A percentile compares a stretch with the other conserved stretches of the same genome.
These are phyloP conservation scores for Pheosia gnoma DNA, from an alignment of 2,888 invertebrate species.

Conservation along the genomic window DNA sequence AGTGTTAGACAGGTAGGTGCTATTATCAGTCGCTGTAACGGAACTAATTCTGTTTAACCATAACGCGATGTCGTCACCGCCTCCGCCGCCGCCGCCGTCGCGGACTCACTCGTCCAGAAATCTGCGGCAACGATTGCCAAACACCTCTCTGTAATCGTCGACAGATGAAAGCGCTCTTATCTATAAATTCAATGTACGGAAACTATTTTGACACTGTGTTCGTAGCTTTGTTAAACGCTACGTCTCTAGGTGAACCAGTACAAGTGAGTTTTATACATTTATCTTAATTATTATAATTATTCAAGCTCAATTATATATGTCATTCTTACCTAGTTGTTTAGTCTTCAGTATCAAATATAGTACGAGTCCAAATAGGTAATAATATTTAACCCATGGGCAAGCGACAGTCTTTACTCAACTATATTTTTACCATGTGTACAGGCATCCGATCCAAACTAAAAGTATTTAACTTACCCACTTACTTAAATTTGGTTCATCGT, in stretches of 20 bases:
- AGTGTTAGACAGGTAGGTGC: conserved; percentile 19
- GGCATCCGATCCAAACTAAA: too few relatives aligned
- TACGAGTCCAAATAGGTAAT: too few relatives aligned
- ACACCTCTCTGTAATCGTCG: conserved; percentile 75
- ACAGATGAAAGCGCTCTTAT: conserved; percentile 76
- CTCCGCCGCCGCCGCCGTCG: conserved; percentile 47
- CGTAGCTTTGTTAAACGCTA: conserved; percentile 50
- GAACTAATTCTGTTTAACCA: conserved; percentile 73
- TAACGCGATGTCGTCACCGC: conserved; percentile 73
- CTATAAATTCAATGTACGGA: conserved; percentile 77
- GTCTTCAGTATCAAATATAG: too few relatives aligned
- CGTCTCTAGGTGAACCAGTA: conserved; percentile 46
- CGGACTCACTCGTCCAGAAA: conserved; percentile 79
- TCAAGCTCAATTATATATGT: too few relatives aligned
- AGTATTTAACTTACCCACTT: too few relatives aligned
- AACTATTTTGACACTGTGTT: conserved; percentile 69
- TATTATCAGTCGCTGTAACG: conserved; percentile 50
- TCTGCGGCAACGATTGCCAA: conserved; percentile 77
- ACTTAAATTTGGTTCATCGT: too few relatives aligned
- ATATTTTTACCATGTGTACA: too few relatives aligned
- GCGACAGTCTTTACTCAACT: too few relatives aligned
- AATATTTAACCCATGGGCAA: too few relatives aligned
- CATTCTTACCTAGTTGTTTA: too few relatives aligned
- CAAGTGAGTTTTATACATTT: conserved; percentile 42
- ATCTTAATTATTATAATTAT: conserved; percentile 1